Conservation (phyloP, 1,140 invertebrate genomes). For the Aphidius ervi region DNA sequence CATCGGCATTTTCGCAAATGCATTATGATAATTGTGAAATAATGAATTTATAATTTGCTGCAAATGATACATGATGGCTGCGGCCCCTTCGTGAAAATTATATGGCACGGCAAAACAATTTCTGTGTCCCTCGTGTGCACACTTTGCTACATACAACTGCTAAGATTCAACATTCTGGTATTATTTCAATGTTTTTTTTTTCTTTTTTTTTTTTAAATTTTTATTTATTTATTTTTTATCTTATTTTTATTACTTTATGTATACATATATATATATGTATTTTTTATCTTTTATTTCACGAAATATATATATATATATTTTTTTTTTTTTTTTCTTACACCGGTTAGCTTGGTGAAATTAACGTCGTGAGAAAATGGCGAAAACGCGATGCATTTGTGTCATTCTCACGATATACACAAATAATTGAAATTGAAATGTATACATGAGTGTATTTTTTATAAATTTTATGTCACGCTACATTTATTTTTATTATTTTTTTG, state of each 20-base stretch:
- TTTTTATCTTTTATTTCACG: slow-evolving; percentile 5
- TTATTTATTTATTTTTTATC: not conserved
- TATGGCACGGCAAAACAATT: slow-evolving; percentile 43
- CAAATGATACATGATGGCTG: slow-evolving; percentile 48
- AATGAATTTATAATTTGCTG: slow-evolving; percentile 50
- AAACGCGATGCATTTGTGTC: slow-evolving; percentile 24
- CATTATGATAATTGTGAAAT: slow-evolving; percentile 50
- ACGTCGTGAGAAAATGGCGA: slow-evolving; percentile 43
- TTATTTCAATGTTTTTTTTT: slow-evolving; percentile 2
- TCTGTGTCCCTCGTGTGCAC: slow-evolving; percentile 32
- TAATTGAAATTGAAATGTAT: too few relatives aligned
- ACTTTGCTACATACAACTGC: slow-evolving; percentile 10
- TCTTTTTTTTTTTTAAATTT: not conserved
- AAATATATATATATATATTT: slow-evolving; percentile 7
- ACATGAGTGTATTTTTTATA: not conserved
- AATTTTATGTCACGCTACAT: too few relatives aligned
- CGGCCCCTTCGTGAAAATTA: slow-evolving; percentile 41
- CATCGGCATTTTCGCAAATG: slow-evolving; percentile 43
- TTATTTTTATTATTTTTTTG: too few relatives aligned
- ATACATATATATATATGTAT: not conserved
- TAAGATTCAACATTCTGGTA: slow-evolving; percentile 14
- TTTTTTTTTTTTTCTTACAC: slow-evolving; percentile 28
- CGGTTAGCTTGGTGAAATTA: slow-evolving; percentile 37
- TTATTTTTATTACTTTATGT: too few relatives aligned
- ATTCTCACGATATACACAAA: too few relatives aligned